These are phyloP conservation scores for Drosophila novamexicana DNA, from an alignment of 1,140 invertebrate genomes.

Conservation along the genomic window DNA sequence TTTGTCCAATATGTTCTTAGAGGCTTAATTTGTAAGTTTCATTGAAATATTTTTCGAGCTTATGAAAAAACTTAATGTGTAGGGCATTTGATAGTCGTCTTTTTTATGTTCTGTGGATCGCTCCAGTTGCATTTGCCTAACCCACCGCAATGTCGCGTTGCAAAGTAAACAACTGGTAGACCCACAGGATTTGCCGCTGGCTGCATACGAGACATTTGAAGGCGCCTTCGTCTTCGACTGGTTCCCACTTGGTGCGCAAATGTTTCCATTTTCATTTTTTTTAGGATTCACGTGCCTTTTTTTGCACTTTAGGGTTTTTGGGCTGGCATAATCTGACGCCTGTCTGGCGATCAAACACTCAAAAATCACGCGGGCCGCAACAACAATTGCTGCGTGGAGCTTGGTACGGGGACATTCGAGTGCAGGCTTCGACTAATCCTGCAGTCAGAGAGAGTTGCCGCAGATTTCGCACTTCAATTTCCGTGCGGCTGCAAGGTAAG, in stretches of 20 bases:
- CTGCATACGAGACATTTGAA: constrained; percentile 14
- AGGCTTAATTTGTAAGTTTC: too few relatives aligned
- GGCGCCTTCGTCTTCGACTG: constrained; percentile 1
- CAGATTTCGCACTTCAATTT: constrained; percentile 79
- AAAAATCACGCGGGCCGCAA: constrained; percentile 51
- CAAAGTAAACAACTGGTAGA: constrained; percentile 55
- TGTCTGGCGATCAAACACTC: constrained; percentile 45
- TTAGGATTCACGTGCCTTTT: constrained; percentile 11
- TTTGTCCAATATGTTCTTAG: too few relatives aligned
- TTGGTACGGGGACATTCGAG: background rate
- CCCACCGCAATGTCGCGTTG: constrained; percentile 32
- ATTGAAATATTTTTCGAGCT: too few relatives aligned
- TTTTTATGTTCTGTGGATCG: background rate
- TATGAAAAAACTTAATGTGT: background rate
- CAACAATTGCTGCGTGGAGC: background rate
- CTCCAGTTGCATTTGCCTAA: constrained; percentile 45
- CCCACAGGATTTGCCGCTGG: constrained; percentile 12
- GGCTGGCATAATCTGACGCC: constrained; percentile 50
- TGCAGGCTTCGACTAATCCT: constrained; percentile 49
- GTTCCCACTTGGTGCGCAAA: background rate
- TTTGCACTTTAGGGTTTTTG: constrained; percentile 28
- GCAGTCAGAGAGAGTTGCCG: constrained; percentile 27
- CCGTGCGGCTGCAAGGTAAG: constrained; percentile 61
- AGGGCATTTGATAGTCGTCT: background rate
- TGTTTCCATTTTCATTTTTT: background rate